A percentile compares a stretch with the other conserved stretches of the same genome.
These are phyloP conservation scores for Pseudachorutes palmiensis DNA, from an alignment of 1,140 invertebrate species.

Conservation along the genomic window DNA sequence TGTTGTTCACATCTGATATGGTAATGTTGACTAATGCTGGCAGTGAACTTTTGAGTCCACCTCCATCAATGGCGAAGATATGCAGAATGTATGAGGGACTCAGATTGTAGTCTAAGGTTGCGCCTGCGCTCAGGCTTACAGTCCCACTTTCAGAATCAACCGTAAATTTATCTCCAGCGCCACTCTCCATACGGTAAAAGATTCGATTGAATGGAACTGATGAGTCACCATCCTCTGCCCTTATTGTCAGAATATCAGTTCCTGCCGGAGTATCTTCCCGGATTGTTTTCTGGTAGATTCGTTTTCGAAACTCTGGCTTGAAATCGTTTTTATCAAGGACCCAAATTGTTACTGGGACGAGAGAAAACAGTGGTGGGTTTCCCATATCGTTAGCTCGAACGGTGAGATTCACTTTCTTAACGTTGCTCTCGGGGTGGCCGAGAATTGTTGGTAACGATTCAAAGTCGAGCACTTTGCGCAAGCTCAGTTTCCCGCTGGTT, in stretches of 20 bases:
- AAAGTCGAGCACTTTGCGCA: slow-evolving; percentile 64
- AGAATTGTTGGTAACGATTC: slow-evolving; percentile 52
- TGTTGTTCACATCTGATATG: slow-evolving; percentile 86
- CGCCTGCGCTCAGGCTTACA: slow-evolving; percentile 74
- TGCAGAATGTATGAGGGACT: slow-evolving; percentile 43
- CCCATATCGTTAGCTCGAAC: slow-evolving; percentile 73
- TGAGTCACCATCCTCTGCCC: slow-evolving; percentile 72
- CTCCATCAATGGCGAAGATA: slow-evolving; percentile 72
- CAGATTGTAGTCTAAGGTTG: slow-evolving; percentile 69
- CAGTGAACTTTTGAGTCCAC: slow-evolving; percentile 61
- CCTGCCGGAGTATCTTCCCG: slow-evolving; percentile 65
- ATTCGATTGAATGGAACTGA: slow-evolving; percentile 77
- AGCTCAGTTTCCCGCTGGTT: slow-evolving; percentile 59
- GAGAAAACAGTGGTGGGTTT: slow-evolving; percentile 60
- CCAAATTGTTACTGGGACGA: slow-evolving; percentile 67
- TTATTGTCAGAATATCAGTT: slow-evolving; percentile 47
- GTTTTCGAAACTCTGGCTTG: slow-evolving; percentile 65
- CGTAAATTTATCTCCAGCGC: slow-evolving; percentile 84
- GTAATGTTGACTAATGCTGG: slow-evolving; percentile 69
- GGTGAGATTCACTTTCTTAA: slow-evolving; percentile 63
- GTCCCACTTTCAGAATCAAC: slow-evolving; percentile 75
- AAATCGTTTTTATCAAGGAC: slow-evolving; percentile 68
- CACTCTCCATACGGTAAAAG: slow-evolving; percentile 76
- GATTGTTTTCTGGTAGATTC: slow-evolving; percentile 61
- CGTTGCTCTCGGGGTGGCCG: slow-evolving; percentile 46